These are phyloP conservation scores for Papilio helenus DNA, from an alignment of 1,140 invertebrate genomes.

Conservation along the genomic window DNA sequence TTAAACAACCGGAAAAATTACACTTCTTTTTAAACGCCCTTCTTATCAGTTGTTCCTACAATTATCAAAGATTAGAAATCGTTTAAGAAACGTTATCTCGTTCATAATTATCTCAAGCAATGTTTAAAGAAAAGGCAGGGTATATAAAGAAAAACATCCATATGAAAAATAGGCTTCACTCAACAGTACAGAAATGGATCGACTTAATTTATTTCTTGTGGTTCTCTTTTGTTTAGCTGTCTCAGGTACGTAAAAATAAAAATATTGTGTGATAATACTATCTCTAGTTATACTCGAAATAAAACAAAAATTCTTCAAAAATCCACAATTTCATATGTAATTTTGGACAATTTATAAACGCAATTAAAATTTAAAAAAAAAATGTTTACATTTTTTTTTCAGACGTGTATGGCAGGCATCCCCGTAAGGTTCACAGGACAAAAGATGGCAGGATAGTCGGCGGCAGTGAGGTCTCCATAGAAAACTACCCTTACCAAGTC, in stretches of 20 bases:
- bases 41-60: conserved; percentile 3
- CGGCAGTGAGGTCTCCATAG: conserved; percentile 15
- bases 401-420: conserved; percentile 5
- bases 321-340: too few species aligned
- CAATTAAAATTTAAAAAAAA: too few species aligned
- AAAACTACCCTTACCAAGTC: conserved; percentile 29
- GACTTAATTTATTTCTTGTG: not conserved
- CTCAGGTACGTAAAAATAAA: not conserved
- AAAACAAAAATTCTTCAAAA: too few species aligned
- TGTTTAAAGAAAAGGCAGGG: not conserved
- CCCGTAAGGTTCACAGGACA: conserved; percentile 17
- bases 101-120: conserved; percentile 15
- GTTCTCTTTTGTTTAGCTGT: not conserved
- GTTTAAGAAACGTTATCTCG: conserved; percentile 3
- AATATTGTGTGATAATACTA: not conserved
- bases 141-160: conserved; percentile 11
- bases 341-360: too few species aligned
- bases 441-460: conserved; percentile 30
- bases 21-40: conserved; percentile 7
- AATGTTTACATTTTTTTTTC: too few species aligned
- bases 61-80: conserved; percentile 23
- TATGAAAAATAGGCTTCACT: not conserved
- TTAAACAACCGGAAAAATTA: conserved; percentile 17
- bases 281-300: too few species aligned
- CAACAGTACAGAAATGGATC: not conserved